Conservation (phyloP, 2,113 vertebrate genomes). For the Muscicapa adusta region DNA sequence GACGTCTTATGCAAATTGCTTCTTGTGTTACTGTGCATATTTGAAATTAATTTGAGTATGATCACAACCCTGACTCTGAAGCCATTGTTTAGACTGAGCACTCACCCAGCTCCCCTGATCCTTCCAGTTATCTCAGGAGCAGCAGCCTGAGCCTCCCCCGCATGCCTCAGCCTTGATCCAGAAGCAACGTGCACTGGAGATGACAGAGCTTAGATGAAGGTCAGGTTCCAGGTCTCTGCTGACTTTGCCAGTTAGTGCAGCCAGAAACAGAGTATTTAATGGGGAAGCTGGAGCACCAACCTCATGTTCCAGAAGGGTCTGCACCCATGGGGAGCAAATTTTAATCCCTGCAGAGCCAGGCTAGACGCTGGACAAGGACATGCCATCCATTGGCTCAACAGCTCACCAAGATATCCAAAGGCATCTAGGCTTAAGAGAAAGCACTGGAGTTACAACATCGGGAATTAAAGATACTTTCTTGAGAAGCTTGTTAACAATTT, state of each 20-base stretch:
- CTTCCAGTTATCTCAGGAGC: conserved; percentile 40
- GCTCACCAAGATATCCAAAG: neutral
- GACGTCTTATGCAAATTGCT: conserved; percentile 54
- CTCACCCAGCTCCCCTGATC: conserved; percentile 11
- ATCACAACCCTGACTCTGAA: conserved; percentile 37
- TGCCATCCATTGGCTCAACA: neutral
- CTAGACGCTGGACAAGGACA: neutral
- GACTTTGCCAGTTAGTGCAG: neutral
- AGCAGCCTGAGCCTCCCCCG: conserved; percentile 14
- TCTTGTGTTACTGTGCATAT: conserved; percentile 36
- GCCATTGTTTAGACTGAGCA: conserved; percentile 29
- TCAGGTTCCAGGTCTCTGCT: neutral
- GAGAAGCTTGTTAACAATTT: neutral
- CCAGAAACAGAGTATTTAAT: neutral
- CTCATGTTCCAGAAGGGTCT: neutral
- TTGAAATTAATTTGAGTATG: conserved; percentile 42
- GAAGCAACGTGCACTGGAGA: neutral
- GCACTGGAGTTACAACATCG: fast-evolving
- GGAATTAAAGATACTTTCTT: neutral
- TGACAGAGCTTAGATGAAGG: neutral
- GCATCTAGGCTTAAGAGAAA: neutral
- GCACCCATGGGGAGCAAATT: neutral
- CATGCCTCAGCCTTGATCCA: conserved; percentile 16
- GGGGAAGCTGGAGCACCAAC: neutral
- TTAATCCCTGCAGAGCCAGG: neutral